These are phyloP conservation scores for Rhinichthys osculus DNA, from an alignment of 2,797 vertebrate genomes.

Conservation along the genomic window DNA sequence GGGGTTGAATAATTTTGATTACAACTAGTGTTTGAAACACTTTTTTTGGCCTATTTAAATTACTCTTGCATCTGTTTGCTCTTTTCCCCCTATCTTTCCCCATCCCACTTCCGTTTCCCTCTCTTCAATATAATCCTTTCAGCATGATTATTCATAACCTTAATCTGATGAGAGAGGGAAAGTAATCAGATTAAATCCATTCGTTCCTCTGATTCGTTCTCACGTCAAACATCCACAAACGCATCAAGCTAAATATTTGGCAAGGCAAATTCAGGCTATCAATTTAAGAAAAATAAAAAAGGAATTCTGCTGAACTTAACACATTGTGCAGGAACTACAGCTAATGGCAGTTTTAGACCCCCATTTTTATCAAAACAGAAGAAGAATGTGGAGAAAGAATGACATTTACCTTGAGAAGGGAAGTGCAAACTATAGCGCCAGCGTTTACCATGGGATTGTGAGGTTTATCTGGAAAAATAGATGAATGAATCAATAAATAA, in stretches of 20 bases:
- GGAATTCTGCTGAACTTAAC: neutral
- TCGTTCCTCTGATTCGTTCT: conserved; percentile 39
- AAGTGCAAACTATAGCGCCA: conserved; percentile 96
- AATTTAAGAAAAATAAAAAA: neutral
- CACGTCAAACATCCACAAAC: conserved; percentile 34
- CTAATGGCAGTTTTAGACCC: neutral
- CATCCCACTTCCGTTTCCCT: conserved; percentile 28
- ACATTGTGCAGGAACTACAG: neutral
- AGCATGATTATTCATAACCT: conserved; percentile 68
- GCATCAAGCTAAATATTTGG: conserved; percentile 10
- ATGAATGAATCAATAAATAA: conserved; percentile 12
- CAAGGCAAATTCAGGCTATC: neutral
- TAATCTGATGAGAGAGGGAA: conserved; percentile 63
- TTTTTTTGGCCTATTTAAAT: neutral
- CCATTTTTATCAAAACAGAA: neutral
- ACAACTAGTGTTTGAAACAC: too few relatives aligned
- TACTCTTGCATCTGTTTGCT: neutral
- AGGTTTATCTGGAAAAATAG: conserved; percentile 88
- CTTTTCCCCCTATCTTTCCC: neutral
- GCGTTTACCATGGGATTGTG: conserved; percentile 99
- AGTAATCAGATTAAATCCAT: conserved; percentile 63
- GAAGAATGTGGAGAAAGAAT: neutral
- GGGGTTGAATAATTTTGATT: too few relatives aligned
- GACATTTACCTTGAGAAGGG: conserved; percentile 94
- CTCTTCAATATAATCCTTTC: conserved; percentile 67